Base-by-base conservation (phyloP, 2,888 invertebrate species). In the Hypomecis punctinalis region DNA sequence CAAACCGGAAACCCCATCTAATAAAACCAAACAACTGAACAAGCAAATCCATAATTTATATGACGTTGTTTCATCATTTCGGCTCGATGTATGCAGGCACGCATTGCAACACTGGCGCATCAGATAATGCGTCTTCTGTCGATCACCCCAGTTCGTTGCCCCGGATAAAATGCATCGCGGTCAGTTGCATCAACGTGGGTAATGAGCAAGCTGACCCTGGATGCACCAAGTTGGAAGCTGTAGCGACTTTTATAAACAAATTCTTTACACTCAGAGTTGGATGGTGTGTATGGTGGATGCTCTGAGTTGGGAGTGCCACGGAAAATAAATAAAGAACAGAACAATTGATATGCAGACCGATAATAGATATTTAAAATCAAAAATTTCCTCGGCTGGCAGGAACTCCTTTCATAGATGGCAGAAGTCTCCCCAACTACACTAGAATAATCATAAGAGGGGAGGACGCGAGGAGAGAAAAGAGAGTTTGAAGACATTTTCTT, bases 161-260 rank as follows among this genome's bases (percentile, higher is more conserved):
- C 86, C 76, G 78, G 75, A 80, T 82, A 78, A 78, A 80, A 81
- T 77, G 77, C 79, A 77, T 81, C 85, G 86, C 79, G 86, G 82
- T 82, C 78, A 75, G 82, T 86, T 86, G 84, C 84, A 83, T 85
- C 87, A 83, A 80, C 63, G 64, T 69, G 71, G 72, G 78, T 79
- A 80, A 81, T 82, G 71, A 75, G 75, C 74, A 75, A 75, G 71
- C 74, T 80, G 82, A 80, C 82, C 85, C 76, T 61, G 48, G 39
- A 35, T 33, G 37, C 10, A 54, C 43, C 40, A 42, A 36, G 57
- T 52, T 52, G 52, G 45, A 35, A 59, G 52, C 5, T 60, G 43
- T n/a, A 52, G 63, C 46, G 36, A 35, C 10, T 49, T 42, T 48
- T 13, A n/a, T 13, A n/a, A 6, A 6, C 40, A 8, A 6, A 40